phyloP scores from a whole-genome alignment of 2,888 invertebrate genomes.

The Patella depressa region DNA sequence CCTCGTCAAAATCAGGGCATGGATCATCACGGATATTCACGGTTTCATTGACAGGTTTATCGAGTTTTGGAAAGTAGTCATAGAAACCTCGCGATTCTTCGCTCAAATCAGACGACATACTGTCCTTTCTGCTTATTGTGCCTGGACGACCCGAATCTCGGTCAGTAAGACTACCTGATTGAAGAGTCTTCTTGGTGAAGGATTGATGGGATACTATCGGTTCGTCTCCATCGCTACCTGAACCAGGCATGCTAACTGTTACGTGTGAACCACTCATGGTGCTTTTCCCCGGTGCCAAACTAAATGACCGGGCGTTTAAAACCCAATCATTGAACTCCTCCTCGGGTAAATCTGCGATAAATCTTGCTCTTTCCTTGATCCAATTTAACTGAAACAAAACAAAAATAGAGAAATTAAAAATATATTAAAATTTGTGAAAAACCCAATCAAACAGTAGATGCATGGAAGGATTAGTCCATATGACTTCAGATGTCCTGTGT shows the following conservation, averaged over 20 bases:
- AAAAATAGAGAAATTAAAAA: background rate
- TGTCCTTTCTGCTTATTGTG: conserved; percentile 43
- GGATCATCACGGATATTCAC: conserved; percentile 31
- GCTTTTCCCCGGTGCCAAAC: conserved; percentile 50
- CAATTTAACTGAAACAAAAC: conserved; percentile 51
- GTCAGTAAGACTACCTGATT: conserved; percentile 8
- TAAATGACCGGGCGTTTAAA: conserved; percentile 54
- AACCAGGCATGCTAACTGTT: conserved; percentile 15
- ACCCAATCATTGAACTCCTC: conserved; percentile 56
- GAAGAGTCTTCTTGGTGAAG: conserved; percentile 15
- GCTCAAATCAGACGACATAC: conserved; percentile 43
- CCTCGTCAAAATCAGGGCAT: conserved; percentile 52
- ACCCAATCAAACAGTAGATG: too few relatives aligned
- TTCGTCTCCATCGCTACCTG: conserved; percentile 22
- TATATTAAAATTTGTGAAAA: background rate
- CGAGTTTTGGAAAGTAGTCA: conserved; percentile 45
- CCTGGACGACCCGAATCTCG: conserved; percentile 49
- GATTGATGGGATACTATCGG: background rate
- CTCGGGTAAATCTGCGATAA: conserved; percentile 57
- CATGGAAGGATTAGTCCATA: too few relatives aligned
- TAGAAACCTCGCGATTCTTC: conserved; percentile 45
- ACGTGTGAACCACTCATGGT: conserved; percentile 20
- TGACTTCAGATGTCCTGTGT: too few relatives aligned
- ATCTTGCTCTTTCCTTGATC: conserved; percentile 56
- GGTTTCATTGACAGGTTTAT: conserved; percentile 29